Evolutionary conservation across 2,888 invertebrate genomes (phyloP).

Genomic region (Unio delphinus): DNA sequence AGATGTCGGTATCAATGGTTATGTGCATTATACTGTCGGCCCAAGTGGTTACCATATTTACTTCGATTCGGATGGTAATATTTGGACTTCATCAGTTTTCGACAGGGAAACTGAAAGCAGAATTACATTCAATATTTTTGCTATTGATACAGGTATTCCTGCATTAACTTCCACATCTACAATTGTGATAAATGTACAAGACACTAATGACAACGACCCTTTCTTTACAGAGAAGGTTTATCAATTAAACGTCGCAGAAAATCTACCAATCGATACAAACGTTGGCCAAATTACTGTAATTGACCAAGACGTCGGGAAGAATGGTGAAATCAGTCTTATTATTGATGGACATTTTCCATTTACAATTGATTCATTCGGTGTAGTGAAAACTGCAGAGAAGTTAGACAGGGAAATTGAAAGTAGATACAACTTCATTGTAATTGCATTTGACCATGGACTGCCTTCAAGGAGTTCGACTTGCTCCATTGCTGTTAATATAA

Average conservation of each 20-base stretch:
- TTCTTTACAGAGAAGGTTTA: constrained; percentile 26
- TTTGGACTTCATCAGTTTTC: constrained; percentile 44
- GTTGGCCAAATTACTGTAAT: constrained; percentile 27
- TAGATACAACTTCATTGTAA: constrained; percentile 42
- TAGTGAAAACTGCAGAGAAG: constrained; percentile 31
- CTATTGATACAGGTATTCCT: constrained; percentile 45
- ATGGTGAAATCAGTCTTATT: constrained; percentile 34
- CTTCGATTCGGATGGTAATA: constrained; percentile 48
- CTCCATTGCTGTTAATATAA: constrained; percentile 42
- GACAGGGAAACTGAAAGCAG: constrained; percentile 46
- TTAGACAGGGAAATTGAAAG: constrained; percentile 49
- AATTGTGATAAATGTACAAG: constrained; percentile 32
- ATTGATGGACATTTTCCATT: constrained; percentile 38
- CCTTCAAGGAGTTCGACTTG: constrained; percentile 40
- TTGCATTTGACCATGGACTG: constrained; percentile 47
- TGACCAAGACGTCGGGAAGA: constrained; percentile 45
- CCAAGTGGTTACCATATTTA: constrained; percentile 37
- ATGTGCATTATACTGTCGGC: constrained; percentile 40
- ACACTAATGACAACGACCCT: constrained; percentile 42
- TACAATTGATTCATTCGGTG: constrained; percentile 35
- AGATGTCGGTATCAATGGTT: constrained; percentile 49
- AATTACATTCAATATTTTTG: constrained; percentile 45
- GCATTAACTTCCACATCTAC: constrained; percentile 43
- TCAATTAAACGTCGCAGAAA: constrained; percentile 34
- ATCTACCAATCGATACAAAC: constrained; percentile 21